Base-by-base conservation (phyloP, 2,797 vertebrate genomes). In the Clarias fuscus region DNA sequence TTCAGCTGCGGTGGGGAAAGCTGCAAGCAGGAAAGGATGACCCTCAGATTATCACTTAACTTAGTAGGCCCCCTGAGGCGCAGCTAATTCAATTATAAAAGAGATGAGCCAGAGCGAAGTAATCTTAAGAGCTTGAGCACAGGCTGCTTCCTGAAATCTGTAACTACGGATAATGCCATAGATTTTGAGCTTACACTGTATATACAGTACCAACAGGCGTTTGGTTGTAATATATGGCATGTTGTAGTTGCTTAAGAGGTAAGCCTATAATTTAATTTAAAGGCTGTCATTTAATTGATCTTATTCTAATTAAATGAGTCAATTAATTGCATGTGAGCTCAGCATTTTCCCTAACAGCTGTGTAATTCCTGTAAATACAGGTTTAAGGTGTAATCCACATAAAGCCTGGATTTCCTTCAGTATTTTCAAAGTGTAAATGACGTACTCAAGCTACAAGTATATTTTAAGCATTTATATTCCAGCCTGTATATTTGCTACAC, bases 11-110 rank as follows among this genome's bases (percentile, higher is more conserved):
- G 89, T 82, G 90, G 92, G 18, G 92, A 86, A 91, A 90, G 92
- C 92, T 91, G 93, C 93, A 94, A 94, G 94, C 92, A 94, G 94
- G 92, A 94, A 94, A 94, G 94, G 95, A 95, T 95, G 94, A 95
- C 93, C 95, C 93, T 93, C 92, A 95, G 94, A 95, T 95, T 95
- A 95, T 94, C 90, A 91, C 92, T 93, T 94, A 94, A 94, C 93
- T 95, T 96, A 95, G 93, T 93, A 89, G 92, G 90, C 94, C 95
- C 92, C 94, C 92, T 33, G 94, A 94, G 95, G 93, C 91, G 92
- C 92, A 40, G 90, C 94, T 96, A 95, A 96, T 96, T 95, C 94
- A 95, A 95, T 96, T 95, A 95, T 94, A 94, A 93, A 93, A 93
- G 93, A 95, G 95, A 95, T 95, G 94, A 95, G 94, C 91, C 93